These are phyloP conservation scores for Cryptoprocta ferox DNA, from an alignment of 2,797 vertebrate genomes.

Conservation along the genomic window DNA sequence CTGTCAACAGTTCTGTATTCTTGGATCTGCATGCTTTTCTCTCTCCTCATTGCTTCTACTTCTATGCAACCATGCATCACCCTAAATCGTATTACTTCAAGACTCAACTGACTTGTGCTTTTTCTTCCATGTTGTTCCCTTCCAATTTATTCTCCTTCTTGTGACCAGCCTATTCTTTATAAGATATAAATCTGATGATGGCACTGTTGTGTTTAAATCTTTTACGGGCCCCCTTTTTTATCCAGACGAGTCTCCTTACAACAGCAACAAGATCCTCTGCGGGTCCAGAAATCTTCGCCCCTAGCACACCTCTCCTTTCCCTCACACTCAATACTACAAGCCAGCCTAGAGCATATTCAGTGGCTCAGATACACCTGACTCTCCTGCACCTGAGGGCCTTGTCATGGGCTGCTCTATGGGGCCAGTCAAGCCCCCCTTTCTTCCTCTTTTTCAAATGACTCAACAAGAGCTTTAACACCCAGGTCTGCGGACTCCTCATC, in stretches of 20 bases:
- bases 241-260: neutral
- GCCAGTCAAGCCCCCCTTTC: neutral
- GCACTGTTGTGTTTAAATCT: neutral
- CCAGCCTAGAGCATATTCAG: neutral
- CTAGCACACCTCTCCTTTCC: neutral
- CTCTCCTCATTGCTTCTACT: neutral
- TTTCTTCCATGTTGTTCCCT: neutral
- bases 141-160: neutral
- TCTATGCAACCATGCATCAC: neutral
- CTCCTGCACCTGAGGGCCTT: neutral
- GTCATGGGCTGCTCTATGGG: neutral
- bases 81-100: neutral
- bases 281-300: neutral
- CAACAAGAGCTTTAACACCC: neutral
- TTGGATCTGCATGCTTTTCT: neutral
- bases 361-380: neutral
- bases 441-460: neutral
- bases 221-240: neutral
- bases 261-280: neutral
- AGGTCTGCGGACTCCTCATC: neutral
- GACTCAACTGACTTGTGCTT: neutral
- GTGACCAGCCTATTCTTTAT: constrained; percentile 8
- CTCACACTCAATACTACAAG: neutral
- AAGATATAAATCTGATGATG: neutral
- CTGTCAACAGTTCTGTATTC: neutral